Base-by-base conservation (phyloP, 2,113 vertebrate species). In the Hirundichthys speculiger region DNA sequence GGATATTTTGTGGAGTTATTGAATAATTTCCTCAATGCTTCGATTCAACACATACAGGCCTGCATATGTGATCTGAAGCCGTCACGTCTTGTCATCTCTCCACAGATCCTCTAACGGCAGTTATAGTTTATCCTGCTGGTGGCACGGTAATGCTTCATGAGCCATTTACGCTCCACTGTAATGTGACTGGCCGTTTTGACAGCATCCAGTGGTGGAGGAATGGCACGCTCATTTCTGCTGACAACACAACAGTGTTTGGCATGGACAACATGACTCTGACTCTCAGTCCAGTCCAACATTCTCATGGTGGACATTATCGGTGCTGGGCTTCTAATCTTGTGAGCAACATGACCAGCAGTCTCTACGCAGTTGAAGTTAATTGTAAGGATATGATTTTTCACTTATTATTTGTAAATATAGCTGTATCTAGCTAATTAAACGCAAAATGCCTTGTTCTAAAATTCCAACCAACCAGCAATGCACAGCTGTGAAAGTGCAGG, bases 261-360 rank as follows among this genome's bases (percentile, higher is more conserved):
- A 15, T 1, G 0, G 15, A 10, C 42, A 63, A 34, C 68, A 48
- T n/a, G 18, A 71, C 38, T 1, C 58, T 71, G 19, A 71, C 19
- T 13, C 6, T 56, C 10, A 71, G 10, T 13, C 20, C 51, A 49
- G 13, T 46, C 18, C 51, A 52, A 4, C n/a, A 10, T 12, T 79
- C 81, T 47, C 86, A 90, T 58, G 19, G 46, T 25, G 90, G 89
- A 54, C 0, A 42, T 7, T 90, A 90, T 67, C 0, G 5, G 16
- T 91, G 90, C 43, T 3, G 57, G 20, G 88, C 81, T 60, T 73
- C 47, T 11, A 91, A 90, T 55, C 2, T 34, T 22, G 87, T 90
- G 30, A 89, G 86, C 85, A 83, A 83, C 64, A 60, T 62, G 56
- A 39, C 65, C 39, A 91, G 89, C 61, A 38, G 22, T 38, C 18